These are phyloP conservation scores for Brachyhypopomus occidentalis DNA, from an alignment of 2,113 vertebrate species.

Conservation along the genomic window DNA sequence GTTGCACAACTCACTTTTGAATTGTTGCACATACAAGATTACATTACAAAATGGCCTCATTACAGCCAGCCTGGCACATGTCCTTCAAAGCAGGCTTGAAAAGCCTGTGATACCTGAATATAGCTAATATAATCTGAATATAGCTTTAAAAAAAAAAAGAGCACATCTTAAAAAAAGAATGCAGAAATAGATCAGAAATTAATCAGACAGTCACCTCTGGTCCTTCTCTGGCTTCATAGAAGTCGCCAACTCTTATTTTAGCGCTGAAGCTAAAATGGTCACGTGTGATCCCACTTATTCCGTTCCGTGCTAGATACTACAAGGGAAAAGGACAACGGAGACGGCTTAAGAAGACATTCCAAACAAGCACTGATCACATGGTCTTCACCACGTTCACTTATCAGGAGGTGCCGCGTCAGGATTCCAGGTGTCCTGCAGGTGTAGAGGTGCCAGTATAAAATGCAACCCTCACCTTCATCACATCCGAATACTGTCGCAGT, in stretches of 20 bases:
- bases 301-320: conserved; percentile 92
- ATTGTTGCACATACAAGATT: conserved; percentile 16
- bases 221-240: conserved; percentile 97
- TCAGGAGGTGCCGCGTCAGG: neutral
- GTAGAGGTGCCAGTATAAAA: neutral
- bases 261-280: conserved; percentile 98
- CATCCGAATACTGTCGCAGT: conserved; percentile 91
- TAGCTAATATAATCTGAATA: conserved; percentile 3
- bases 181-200: too few species aligned
- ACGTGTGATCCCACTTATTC: conserved; percentile 94
- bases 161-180: too few species aligned
- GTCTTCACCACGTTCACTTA: neutral
- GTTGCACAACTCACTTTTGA: conserved; percentile 38
- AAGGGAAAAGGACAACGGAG: conserved; percentile 32
- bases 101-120: conserved; percentile 16
- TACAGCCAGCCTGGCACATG: neutral
- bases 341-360: conserved; percentile 19
- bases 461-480: conserved; percentile 84
- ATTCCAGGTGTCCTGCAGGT: neutral
- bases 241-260: conserved; percentile 97
- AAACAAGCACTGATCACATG: neutral
- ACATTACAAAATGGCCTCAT: neutral
- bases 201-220: conserved; percentile 76
- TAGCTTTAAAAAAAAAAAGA: too few species aligned
- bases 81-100: neutral